Base-by-base conservation (phyloP, 1,140 invertebrate species). In the Tetramorium simillimum region DNA sequence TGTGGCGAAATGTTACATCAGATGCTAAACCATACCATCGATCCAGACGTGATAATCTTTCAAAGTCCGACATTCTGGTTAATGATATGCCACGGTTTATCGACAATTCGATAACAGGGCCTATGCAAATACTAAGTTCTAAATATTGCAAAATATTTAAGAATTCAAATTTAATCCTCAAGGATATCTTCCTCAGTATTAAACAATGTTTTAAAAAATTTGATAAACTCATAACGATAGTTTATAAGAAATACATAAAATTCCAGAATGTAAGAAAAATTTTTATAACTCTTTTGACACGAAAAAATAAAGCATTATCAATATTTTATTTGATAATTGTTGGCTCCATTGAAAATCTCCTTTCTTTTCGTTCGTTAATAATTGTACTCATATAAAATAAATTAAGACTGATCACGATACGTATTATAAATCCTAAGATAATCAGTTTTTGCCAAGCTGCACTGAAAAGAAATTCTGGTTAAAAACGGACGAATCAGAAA, bases 1-100 rank as follows among this genome's bases (percentile, higher is more conserved):
- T 53, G 21, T 24, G 33, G 62, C 46, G n/a, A 5, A 46, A 80
- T 51, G 67, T 53, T 62, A 78, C 75, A 63, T 46, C n/a, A 10
- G 60, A 4, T n/a, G 46, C 6, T 18, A 21, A 49, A 69, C 14
- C 9, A 1, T 14, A 37, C 33, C 40, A 21, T 80, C 63, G 28
- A 78, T 78, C 3, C 9, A 62, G 16, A 21, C 18, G 21, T 24
- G 40, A 77, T 43, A 76, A 76, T 58, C 33, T 14, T 43, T 24
- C 28, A 65, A 65, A 53, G 14, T 24, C 18, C 14, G 33, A 3
- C 14, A 46, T 77, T 77, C 16, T 63, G 53, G 14, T 65, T 65
- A 43, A 51, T 51, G 10, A 37, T 37, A 51, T n/a, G n/a, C 12
- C 21, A 33, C n/a, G 18, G 7, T 51, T 78, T 80, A 67, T 67